Base-by-base conservation (phyloP, 2,888 invertebrate genomes). In the Aplocera efformata region DNA sequence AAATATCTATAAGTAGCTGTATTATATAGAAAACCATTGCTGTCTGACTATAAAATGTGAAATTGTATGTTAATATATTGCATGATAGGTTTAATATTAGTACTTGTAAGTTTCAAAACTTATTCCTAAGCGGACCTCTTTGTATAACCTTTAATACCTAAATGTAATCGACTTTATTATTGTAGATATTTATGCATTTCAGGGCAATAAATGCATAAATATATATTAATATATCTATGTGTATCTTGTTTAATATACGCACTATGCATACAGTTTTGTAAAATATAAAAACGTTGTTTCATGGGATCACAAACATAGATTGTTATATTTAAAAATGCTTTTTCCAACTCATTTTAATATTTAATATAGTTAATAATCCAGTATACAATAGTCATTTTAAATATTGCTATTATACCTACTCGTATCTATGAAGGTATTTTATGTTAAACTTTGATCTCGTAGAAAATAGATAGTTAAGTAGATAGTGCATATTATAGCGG, bases 121-220 rank as follows among this genome's bases (percentile, higher is more conserved):
- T 29, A 30, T 36, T 47, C 48, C 36, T 66, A 66, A 59, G 70
- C 62, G 58, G 67, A 68, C 64, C 63, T 63, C 61, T 48, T 50
- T 66, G 64, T 68, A 48, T 45, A 46, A 29, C 41, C 39, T 42
- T 29, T 48, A 17, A 33, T 32, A 21, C 8, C 10, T 33, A 27
- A 21, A 32, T 27, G 27, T 32, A 36, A 34, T 38, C 24, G 22
- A 24, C 10, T 34, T 28, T 24, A 39, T 21, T 33, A 33, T 48
- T 61, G 52, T 56, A 46, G 53, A 63, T 64, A 68, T 79, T 79
- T 79, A 70, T 78, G 71, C 72, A 77, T 68, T 84, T 77, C 32
- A 36, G 86, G 86, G 86, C 86, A 88, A 88, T 88, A 74, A 79
- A 69, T 82, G 59, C 71, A 74, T 71, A 78, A 76, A 77, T 74